Evolutionary conservation across 30 jellyfish, hydroid and myxozoan species (phyloP).

Genomic region (Morbakka virulenta): DNA sequence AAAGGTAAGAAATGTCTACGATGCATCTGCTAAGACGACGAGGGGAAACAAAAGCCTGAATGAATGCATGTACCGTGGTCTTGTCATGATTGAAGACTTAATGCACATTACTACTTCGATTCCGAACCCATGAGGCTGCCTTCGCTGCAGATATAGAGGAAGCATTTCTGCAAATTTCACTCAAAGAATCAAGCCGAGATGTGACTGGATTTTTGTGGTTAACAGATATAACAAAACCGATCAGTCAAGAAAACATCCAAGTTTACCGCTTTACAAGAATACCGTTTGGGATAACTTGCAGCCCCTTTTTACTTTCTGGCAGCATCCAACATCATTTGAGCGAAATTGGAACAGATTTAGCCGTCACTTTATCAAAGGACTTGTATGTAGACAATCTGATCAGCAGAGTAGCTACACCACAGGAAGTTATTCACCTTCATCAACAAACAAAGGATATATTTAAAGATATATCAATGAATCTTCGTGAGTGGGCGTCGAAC

Average conservation of each 20-base stretch:
- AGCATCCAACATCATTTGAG: conserved; percentile 2
- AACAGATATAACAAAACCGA: not conserved
- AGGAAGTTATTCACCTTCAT: too few relatives aligned
- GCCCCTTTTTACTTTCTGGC: too few relatives aligned
- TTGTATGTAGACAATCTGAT: conserved; percentile 38
- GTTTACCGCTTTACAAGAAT: too few relatives aligned
- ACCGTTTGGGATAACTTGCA: too few relatives aligned
- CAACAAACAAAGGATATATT: too few relatives aligned
- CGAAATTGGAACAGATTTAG: too few relatives aligned
- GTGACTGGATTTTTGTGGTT: conserved; percentile 39
- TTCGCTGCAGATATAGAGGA: conserved; percentile 22
- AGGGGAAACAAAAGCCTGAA: conserved; percentile 4
- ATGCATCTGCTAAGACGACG: conserved; percentile 36
- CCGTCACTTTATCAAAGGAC: too few relatives aligned
- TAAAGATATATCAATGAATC: too few relatives aligned
- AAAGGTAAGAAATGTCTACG: conserved; percentile 26
- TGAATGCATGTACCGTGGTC: conserved; percentile 34
- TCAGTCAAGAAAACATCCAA: conserved; percentile 6
- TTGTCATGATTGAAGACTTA: conserved; percentile 36
- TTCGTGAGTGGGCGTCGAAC: too few relatives aligned
- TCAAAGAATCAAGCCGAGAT: conserved; percentile 45
- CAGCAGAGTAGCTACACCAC: too few relatives aligned
- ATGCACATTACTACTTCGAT: conserved; percentile 17
- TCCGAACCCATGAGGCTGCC: conserved; percentile 6
- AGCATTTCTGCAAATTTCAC: conserved; percentile 11